Conservation (phyloP, 2,888 invertebrate genomes). For the Acanthosoma haemorrhoidale region DNA sequence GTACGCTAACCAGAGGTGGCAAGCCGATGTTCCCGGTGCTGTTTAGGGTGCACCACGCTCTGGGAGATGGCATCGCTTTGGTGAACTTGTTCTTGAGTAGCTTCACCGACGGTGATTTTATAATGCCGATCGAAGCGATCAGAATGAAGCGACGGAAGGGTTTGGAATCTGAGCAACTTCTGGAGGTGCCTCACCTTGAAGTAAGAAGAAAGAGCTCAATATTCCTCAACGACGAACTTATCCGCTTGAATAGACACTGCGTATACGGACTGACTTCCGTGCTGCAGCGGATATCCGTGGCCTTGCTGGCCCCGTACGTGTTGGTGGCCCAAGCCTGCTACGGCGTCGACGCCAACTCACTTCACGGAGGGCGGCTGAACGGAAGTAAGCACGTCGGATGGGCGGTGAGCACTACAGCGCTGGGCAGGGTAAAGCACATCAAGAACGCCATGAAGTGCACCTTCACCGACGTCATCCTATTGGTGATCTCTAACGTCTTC, state of each 20-base stretch:
- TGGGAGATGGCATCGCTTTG: slow-evolving; percentile 54
- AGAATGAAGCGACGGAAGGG: slow-evolving; percentile 6
- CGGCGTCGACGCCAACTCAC: slow-evolving; percentile 41
- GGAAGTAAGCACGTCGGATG: slow-evolving; percentile 50
- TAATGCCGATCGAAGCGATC: slow-evolving; percentile 8
- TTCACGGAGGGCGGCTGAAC: slow-evolving; percentile 49
- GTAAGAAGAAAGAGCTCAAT: background rate
- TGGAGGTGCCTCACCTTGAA: background rate
- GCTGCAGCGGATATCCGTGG: background rate
- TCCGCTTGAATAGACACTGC: slow-evolving; percentile 20
- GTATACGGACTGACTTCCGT: background rate
- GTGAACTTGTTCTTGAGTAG: slow-evolving; percentile 48
- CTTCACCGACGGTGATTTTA: slow-evolving; percentile 24
- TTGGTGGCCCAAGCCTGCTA: background rate
- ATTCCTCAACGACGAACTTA: slow-evolving; percentile 18
- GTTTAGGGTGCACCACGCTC: slow-evolving; percentile 53
- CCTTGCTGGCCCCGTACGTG: slow-evolving; percentile 18
- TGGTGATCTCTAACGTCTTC: slow-evolving; percentile 51
- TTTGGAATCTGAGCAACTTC: background rate
- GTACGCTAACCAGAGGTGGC: slow-evolving; percentile 40
- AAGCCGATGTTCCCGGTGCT: slow-evolving; percentile 48
- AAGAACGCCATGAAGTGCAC: slow-evolving; percentile 41
- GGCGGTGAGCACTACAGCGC: slow-evolving; percentile 47
- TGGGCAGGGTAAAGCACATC: slow-evolving; percentile 47
- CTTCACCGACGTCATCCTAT: slow-evolving; percentile 51